Evolutionary conservation across 2,113 vertebrate genomes (phyloP), one percentile per base, ranked within the genome.

Genomic region (Colaptes auratus): DNA sequence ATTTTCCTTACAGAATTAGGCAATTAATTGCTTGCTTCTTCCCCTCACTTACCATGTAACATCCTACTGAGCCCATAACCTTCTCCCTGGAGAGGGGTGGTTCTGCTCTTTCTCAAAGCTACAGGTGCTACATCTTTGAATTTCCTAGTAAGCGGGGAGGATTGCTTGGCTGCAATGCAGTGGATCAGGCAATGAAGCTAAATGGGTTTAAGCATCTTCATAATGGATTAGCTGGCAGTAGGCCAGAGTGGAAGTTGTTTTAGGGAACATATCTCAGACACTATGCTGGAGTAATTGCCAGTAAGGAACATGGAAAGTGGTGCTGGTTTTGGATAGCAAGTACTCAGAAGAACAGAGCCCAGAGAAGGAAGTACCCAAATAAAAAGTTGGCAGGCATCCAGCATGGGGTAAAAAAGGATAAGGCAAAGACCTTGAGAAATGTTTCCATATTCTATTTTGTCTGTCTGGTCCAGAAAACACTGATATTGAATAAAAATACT

Each of bases 391-490:
- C 56, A 83, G 31, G 28, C 18, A 77, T 60, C 79, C 86, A 90
- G 61, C 9, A 35, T n/a, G 65, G 25, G n/a, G 25, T 53, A 13
- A 84, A 84, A 88, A 44, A 53, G 53, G 56, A 1, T 44, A 50
- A 31, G 59, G 42, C 23, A 69, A 86, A 67, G 79, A 80, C 85
- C 88, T 93, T 95, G 90, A 66, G 24, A 80, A 35, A 42, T 55
- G 17, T 80, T 91, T 90, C 44, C 39, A 44, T 84, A 30, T 46
- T 85, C 36, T 89, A 61, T 88, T 93, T 94, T 90, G 73, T 81
- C 86, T 90, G 4, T 31, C n/a, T 72, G 36, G 5, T 53, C 53
- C 28, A 84, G n/a, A 89, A 84, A 79, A 42, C 28, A 76, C 30
- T 35, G 77, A 69, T 42, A 84, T 18, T 33, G 65, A 79, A 73